Evolutionary conservation across 2,113 vertebrate genomes (phyloP).

Genomic region (Equus quagga): DNA sequence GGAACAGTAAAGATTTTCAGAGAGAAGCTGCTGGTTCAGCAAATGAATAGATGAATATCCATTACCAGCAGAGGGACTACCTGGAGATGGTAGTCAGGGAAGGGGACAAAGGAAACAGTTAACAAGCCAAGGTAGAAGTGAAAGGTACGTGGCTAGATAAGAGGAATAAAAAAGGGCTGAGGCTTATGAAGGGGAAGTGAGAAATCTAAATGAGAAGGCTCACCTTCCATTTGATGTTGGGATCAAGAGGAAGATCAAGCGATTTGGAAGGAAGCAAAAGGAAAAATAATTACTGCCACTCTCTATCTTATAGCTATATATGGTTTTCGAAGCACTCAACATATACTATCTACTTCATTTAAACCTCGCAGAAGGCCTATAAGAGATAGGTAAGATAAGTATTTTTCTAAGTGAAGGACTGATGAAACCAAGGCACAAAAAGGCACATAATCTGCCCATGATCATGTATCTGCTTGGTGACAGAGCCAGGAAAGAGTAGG

Average conservation of each 20-base stretch:
- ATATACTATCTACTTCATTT: background rate
- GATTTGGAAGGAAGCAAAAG: constrained; percentile 39
- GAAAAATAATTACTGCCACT: background rate
- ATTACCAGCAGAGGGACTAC: background rate
- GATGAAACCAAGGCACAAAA: constrained; percentile 2
- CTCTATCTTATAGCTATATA: background rate
- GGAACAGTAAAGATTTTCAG: constrained; percentile 34
- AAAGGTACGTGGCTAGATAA: background rate
- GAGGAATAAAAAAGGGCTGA: constrained; percentile 19
- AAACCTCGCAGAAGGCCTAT: background rate
- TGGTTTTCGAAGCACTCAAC: background rate
- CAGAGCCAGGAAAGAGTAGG: background rate
- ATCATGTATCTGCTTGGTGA: background rate
- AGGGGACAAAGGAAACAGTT: background rate
- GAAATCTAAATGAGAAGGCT: background rate
- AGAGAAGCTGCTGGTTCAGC: background rate
- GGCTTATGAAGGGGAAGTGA: background rate
- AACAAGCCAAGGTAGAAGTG: background rate
- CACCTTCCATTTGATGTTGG: background rate
- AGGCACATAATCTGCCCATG: background rate
- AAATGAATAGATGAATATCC: constrained; percentile 7
- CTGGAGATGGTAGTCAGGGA: background rate
- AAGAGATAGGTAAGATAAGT: background rate
- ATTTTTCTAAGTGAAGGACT: background rate
- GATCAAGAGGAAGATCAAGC: constrained; percentile 46